Base-by-base conservation (phyloP, 1,140 invertebrate species). In the Papilio helenus region DNA sequence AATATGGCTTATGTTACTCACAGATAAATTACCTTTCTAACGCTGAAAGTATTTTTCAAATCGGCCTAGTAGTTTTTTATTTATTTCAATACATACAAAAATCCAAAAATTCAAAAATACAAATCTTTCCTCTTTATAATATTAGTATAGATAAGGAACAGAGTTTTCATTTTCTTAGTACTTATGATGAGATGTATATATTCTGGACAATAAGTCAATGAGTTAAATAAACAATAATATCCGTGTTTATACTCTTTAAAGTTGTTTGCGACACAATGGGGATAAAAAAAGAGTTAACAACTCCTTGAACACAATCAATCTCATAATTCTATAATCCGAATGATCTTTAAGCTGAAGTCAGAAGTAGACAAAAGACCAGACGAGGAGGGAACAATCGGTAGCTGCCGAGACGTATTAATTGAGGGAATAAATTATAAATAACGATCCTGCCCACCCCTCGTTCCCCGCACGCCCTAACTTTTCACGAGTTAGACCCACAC, bases 361-460 rank as follows among this genome's bases (percentile, higher is more conserved):
- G 55, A 77, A 42, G 76, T 77, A 77, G 51, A 77, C 51, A 82
- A 82, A 79, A 76, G 76, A 72, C 68, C 74, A 80, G 79, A 82
- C 51, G 74, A 71, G 58, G 73, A 80, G 72, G 73, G 79, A 73
- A 82, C 79, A 80, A 72, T 76, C 73, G 73, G 46, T 77, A 77
- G 79, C 79, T 72, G 81, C 81, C 81, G 81, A 83, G 76, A 86
- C 86, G 82, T 87, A 87, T 88, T 88, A 90, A 90, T 90, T 90
- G 87, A 87, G 85, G 84, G 85, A 87, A 90, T 90, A 90, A 89
- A 90, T 90, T 89, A 89, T 88, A 89, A 88, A 89, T 87, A 87
- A 87, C 83, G 84, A 86, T 73, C 81, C 73, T 79, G 79, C 79
- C 82, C 61, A 58, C 82, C 74, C 80, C 72, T 78, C 42, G 49